Evolutionary conservation across 2,797 vertebrate genomes (phyloP).

Genomic region (Catharus ustulatus): DNA sequence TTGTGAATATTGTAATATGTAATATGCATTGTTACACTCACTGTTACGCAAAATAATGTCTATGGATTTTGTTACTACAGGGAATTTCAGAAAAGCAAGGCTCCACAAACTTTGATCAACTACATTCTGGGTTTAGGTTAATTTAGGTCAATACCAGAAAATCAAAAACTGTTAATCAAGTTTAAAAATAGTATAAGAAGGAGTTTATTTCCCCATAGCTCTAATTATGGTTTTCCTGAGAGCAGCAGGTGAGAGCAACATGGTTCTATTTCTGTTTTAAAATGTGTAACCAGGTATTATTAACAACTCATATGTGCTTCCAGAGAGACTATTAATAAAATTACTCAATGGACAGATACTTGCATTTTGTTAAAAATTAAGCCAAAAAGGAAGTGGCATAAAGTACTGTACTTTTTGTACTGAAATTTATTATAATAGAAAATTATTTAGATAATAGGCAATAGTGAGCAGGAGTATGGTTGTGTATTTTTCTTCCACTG

Average conservation of each 20-base stretch:
- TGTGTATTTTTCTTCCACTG: not conserved
- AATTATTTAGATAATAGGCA: not conserved
- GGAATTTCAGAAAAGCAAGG: not conserved
- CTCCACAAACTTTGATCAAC: not conserved
- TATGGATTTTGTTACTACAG: not conserved
- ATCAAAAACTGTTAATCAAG: not conserved
- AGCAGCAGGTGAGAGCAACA: not conserved
- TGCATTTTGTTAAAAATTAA: not conserved
- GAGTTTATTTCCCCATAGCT: not conserved
- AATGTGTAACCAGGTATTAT: not conserved
- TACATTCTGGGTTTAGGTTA: not conserved
- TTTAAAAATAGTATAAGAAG: not conserved
- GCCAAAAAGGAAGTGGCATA: not conserved
- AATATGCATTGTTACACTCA: not conserved
- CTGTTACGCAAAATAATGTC: not conserved
- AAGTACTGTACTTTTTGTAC: not conserved
- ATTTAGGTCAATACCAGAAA: not conserved
- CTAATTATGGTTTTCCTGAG: not conserved
- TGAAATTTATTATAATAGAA: not conserved
- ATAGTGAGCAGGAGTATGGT: not conserved
- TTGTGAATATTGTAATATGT: accelerated
- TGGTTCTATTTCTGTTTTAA: not conserved
- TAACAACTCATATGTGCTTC: not conserved
- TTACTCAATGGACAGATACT: not conserved
- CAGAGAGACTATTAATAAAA: not conserved